Percentiles rank a stretch among this genome's conserved stretches.
Evolutionary conservation across 2,113 vertebrate genomes (phyloP).

Genomic region (Syngnathus typhle): DNA sequence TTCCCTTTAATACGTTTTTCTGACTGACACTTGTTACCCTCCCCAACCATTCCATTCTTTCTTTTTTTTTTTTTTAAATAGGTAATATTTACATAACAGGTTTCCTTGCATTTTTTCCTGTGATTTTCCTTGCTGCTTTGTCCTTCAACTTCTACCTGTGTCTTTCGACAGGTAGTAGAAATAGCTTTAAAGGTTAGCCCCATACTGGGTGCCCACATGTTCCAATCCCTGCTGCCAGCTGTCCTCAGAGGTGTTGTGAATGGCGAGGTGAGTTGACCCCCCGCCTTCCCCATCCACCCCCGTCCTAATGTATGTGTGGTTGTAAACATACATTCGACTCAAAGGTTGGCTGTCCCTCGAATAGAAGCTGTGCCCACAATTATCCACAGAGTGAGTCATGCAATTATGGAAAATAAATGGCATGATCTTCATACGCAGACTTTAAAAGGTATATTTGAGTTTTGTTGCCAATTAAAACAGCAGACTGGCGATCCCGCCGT

Average conservation of each 20-base stretch:
- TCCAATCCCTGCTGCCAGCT: conserved; percentile 84
- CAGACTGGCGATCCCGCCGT: too few relatives aligned
- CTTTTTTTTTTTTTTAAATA: too few relatives aligned
- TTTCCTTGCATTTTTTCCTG: conserved; percentile 3
- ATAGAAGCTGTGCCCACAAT: not conserved
- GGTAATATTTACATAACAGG: not conserved
- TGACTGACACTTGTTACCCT: not conserved
- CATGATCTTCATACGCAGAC: not conserved
- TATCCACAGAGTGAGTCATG: not conserved
- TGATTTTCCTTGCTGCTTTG: conserved; percentile 13
- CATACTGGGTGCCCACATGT: conserved; percentile 83
- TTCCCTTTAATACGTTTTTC: not conserved
- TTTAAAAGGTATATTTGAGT: not conserved
- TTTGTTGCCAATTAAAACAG: too few relatives aligned
- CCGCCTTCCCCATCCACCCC: too few relatives aligned
- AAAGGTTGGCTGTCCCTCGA: not conserved
- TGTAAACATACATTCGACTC: not conserved
- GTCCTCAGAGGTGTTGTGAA: conserved; percentile 86
- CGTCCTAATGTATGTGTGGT: not conserved
- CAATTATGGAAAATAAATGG: not conserved
- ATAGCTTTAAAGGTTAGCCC: conserved; percentile 90
- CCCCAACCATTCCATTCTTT: not conserved
- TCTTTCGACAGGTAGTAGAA: conserved; percentile 85
- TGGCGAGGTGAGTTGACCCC: conserved; percentile 82
- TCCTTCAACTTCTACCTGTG: conserved; percentile 11